These are phyloP conservation scores for Ptychobarbus kaznakovi DNA, from an alignment of 2,797 vertebrate genomes.

Conservation along the genomic window DNA sequence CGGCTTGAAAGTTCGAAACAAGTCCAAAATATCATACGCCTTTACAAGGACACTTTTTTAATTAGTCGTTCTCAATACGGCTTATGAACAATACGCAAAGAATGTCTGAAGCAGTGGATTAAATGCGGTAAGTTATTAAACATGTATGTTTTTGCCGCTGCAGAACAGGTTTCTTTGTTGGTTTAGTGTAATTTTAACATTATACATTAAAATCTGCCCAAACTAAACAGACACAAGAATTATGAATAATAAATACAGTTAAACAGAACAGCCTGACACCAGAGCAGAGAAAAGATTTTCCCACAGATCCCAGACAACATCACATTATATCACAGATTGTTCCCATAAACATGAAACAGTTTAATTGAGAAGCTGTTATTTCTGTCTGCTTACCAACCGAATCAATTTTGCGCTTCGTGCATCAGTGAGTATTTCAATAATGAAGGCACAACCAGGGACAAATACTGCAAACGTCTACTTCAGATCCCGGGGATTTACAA, in stretches of 20 bases:
- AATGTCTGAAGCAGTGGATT: not conserved
- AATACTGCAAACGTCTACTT: conserved; percentile 12
- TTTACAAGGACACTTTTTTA: conserved; percentile 28
- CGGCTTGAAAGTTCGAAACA: not conserved
- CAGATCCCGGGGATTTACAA: conserved; percentile 3
- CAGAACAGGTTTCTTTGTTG: not conserved
- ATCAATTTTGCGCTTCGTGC: conserved; percentile 33
- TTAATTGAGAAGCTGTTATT: conserved; percentile 17
- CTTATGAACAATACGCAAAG: not conserved
- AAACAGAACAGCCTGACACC: not conserved
- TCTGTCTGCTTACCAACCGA: conserved; percentile 7
- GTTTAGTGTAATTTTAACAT: not conserved
- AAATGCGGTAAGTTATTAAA: not conserved
- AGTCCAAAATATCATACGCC: conserved; percentile 11
- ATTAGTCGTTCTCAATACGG: not conserved
- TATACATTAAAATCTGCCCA: not conserved
- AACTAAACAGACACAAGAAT: conserved; percentile 29
- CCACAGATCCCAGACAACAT: conserved; percentile 5
- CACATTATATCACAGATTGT: not conserved
- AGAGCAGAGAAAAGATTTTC: not conserved
- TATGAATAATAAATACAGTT: not conserved
- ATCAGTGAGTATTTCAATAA: conserved; percentile 42
- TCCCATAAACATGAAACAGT: not conserved
- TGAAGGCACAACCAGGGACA: not conserved
- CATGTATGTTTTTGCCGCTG: not conserved